These are phyloP conservation scores for Cydia splendana DNA, from an alignment of 1,140 invertebrate species.

Conservation along the genomic window DNA sequence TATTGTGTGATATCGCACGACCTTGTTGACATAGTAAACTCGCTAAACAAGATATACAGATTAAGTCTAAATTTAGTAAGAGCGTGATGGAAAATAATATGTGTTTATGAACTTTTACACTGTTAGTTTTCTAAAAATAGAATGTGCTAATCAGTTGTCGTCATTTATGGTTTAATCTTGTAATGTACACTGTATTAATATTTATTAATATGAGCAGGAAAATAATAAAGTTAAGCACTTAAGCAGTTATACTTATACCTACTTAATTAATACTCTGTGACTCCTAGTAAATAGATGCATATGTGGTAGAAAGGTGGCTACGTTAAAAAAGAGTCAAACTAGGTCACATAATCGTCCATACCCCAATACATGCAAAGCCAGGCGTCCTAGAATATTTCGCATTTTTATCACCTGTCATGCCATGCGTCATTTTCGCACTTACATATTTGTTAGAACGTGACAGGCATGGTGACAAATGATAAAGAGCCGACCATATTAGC, in stretches of 20 bases:
- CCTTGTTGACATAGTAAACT: not conserved
- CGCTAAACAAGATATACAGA: constrained; percentile 10
- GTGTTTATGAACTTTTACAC: not conserved
- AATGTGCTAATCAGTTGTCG: not conserved
- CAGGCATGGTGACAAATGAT: too few relatives aligned
- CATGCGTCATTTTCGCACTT: too few relatives aligned
- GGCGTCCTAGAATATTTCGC: too few relatives aligned
- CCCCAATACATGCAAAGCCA: too few relatives aligned
- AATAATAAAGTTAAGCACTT: not conserved
- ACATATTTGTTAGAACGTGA: too few relatives aligned
- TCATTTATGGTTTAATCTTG: not conserved
- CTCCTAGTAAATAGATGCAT: too few relatives aligned
- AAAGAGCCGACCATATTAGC: too few relatives aligned
- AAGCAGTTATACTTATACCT: not conserved
- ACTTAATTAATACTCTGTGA: too few relatives aligned
- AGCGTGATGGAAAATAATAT: not conserved
- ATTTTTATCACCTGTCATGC: too few relatives aligned
- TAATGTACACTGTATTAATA: not conserved
- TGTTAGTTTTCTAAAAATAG: not conserved
- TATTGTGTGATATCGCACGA: constrained; percentile 6
- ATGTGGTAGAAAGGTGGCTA: too few relatives aligned
- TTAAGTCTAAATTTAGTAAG: not conserved
- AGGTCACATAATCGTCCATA: too few relatives aligned
- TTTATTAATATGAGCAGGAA: not conserved
- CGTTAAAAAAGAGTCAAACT: too few relatives aligned